A percentile compares a stretch with the other conserved stretches of the same genome.
Conservation (phyloP, 2,888 invertebrate species). For the Hyposoter dolosus region DNA sequence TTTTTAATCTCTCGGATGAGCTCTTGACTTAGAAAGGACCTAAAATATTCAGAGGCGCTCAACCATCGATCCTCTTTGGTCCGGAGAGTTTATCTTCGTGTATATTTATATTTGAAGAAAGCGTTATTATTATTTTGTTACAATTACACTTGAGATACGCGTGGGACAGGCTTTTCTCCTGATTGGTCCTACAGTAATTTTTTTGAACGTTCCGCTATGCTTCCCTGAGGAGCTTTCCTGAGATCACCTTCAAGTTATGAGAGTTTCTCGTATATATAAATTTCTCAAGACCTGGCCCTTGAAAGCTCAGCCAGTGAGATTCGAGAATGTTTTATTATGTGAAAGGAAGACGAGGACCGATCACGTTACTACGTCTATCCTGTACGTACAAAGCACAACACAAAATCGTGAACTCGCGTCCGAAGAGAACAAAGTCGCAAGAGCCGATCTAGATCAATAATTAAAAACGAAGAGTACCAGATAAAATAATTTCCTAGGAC, state of each 20-base stretch:
- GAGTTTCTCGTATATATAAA: conserved; percentile 45
- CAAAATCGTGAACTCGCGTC: neutral
- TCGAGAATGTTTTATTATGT: conserved; percentile 37
- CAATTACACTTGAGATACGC: conserved; percentile 39
- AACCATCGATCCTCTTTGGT: neutral
- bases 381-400: neutral
- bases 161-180: conserved; percentile 32
- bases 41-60: neutral
- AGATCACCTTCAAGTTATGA: conserved; percentile 46
- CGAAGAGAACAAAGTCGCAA: neutral
- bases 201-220: neutral
- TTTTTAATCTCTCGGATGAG: conserved; percentile 9
- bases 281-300: conserved; percentile 41
- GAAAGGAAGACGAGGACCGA: conserved; percentile 10
- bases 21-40: conserved; percentile 3
- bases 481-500: neutral
- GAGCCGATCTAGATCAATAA: neutral
- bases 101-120: neutral
- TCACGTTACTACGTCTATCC: neutral
- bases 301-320: conserved; percentile 46
- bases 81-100: neutral
- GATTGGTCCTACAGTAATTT: conserved; percentile 38
- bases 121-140: conserved; percentile 24
- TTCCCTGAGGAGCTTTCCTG: conserved; percentile 15
- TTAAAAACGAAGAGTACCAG: neutral